These are phyloP conservation scores for Phaonia tiefii DNA, from an alignment of 2,888 invertebrate species.

Conservation along the genomic window DNA sequence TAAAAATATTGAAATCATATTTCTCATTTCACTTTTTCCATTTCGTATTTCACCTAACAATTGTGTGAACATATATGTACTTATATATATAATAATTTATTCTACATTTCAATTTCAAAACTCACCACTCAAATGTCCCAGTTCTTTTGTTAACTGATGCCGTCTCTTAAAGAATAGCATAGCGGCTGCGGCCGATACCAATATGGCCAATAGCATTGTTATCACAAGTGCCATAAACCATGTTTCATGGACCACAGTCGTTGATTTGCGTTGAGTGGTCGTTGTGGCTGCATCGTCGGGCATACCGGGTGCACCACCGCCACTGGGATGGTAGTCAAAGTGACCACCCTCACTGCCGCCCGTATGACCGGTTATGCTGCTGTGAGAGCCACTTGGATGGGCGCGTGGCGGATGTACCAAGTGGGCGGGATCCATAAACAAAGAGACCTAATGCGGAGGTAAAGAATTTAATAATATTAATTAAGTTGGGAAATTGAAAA, in stretches of 20 bases:
- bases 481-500: background rate
- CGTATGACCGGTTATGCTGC: slow-evolving; percentile 73
- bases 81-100: too few relatives aligned
- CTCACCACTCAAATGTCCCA: slow-evolving; percentile 85
- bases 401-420: slow-evolving; percentile 80
- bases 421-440: slow-evolving; percentile 80
- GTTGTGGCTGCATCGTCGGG: slow-evolving; percentile 78
- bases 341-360: slow-evolving; percentile 71
- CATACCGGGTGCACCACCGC: slow-evolving; percentile 70
- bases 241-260: slow-evolving; percentile 78
- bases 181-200: slow-evolving; percentile 77
- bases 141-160: slow-evolving; percentile 81
- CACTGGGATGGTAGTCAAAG: slow-evolving; percentile 75
- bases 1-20: too few relatives aligned
- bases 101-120: slow-evolving; percentile 39
- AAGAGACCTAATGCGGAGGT: slow-evolving; percentile 74
- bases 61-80: too few relatives aligned
- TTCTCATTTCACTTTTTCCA: too few relatives aligned
- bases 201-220: slow-evolving; percentile 77
- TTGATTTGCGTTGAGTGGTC: slow-evolving; percentile 79
- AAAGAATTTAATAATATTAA: background rate
- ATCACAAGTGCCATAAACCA: slow-evolving; percentile 80
- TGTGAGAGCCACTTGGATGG: slow-evolving; percentile 80
- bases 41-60: too few relatives aligned
- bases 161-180: slow-evolving; percentile 80